Base-by-base conservation (phyloP, 1,140 invertebrate genomes). In the Pantala flavescens region DNA sequence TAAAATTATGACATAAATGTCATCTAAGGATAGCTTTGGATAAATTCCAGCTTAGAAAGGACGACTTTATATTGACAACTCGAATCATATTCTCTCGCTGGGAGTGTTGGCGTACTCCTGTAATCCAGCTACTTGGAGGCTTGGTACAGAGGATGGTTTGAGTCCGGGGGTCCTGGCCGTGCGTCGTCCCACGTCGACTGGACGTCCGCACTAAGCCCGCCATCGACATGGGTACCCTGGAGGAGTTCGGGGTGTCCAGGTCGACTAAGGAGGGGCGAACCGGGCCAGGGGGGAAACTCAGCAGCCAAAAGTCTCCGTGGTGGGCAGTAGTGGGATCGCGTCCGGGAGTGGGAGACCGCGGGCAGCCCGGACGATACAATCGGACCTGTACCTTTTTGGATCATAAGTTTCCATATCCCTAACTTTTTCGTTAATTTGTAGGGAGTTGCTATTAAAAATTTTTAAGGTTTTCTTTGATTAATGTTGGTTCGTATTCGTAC, bases 301-400 rank as follows among this genome's bases (percentile, higher is more conserved):
- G 92, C 93, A 95, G 92, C 92, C 92, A 94, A 95, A 93, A 96
- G 93, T 91, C 90, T 89, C 92, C 93, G 92, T 93, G 93, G 91
- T 86, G 90, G 86, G 91, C 93, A 95, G 94, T 95, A 96, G 93
- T 94, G 93, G 94, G 94, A 95, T 94, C 90, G 94, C 94, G 91
- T 88, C 92, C 88, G 92, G 93, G 94, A 96, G 94, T 94, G 90
- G 88, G 88, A 85, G 86, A 87, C 86, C 84, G 86, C 86, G 86
- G 84, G 83, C 87, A 95, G 93, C 93, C 92, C 85, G 88, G 86
- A 88, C 89, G 89, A 95, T 86, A 95, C 80, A 92, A 88, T 87
- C 87, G 91, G 88, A 95, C 93, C 88, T 84, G 86, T 84, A 86
- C 86, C 88, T 87, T 92, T 92, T 93, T n/a, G n/a, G n/a, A n/a